phyloP scores from a whole-genome alignment of 2,797 vertebrate species.

The Australoheros facetus region DNA sequence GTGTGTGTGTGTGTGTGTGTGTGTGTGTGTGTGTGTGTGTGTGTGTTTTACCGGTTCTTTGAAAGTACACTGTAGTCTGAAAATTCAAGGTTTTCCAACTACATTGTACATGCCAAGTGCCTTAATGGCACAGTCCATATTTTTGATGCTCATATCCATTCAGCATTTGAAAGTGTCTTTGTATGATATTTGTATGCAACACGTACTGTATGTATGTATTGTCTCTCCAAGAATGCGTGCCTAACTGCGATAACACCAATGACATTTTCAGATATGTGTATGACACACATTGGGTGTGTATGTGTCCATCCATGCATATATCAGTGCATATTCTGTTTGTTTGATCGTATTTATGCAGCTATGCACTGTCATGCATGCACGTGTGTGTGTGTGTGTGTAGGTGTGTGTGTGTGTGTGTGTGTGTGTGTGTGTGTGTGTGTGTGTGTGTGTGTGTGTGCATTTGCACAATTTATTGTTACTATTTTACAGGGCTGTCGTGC shows the following conservation, averaged over 20 bases:
- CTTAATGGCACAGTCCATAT: neutral
- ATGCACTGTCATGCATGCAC: neutral
- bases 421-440: neutral
- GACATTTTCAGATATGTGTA: conserved; percentile 5
- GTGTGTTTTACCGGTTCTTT: neutral
- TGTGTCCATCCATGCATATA: conserved; percentile 19
- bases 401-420: neutral
- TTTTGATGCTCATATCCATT: conserved; percentile 8
- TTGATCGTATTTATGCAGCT: conserved; percentile 20
- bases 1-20: conserved; percentile 1
- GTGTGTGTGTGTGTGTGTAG: neutral
- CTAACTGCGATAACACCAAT: conserved; percentile 2
- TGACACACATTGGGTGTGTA: neutral
- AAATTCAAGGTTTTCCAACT: neutral
- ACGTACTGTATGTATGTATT: neutral
- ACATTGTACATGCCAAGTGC: neutral
- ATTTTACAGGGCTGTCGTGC: neutral
- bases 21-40: neutral
- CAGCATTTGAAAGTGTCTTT: neutral
- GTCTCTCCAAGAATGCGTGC: neutral
- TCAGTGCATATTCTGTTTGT: conserved; percentile 19
- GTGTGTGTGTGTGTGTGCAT: neutral
- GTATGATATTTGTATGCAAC: conserved; percentile 21
- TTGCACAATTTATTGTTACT: conserved; percentile 1
- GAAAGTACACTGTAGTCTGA: no score